Percentiles rank a stretch among this genome's conserved stretches.
Conservation (phyloP, 2,888 invertebrate species). For the Acanthoscelides obtectus region DNA sequence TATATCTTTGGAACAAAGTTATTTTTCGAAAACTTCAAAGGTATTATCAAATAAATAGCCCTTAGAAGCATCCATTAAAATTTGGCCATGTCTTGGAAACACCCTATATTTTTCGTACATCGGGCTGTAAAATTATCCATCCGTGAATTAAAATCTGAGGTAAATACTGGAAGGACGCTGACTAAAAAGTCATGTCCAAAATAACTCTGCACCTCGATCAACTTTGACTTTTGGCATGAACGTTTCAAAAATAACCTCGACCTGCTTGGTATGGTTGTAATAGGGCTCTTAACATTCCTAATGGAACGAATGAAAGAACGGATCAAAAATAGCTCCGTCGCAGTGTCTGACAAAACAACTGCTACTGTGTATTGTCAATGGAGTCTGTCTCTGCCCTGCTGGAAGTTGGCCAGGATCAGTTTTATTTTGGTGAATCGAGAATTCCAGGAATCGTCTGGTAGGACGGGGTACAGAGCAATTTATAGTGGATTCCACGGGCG, state of each 20-base stretch:
- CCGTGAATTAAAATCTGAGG: background rate
- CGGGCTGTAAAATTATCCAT: too few species aligned
- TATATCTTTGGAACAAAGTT: too few species aligned
- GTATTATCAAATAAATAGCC: too few species aligned
- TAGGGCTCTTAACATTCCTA: background rate
- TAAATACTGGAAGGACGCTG: too few species aligned
- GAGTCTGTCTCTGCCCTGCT: slow-evolving; percentile 9
- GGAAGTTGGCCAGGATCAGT: slow-evolving; percentile 14
- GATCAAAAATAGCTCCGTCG: background rate
- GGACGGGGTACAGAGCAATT: background rate
- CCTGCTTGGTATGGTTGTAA: background rate
- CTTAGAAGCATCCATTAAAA: too few species aligned
- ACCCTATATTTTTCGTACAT: too few species aligned
- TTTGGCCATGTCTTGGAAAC: too few species aligned
- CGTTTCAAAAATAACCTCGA: background rate
- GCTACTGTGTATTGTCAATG: slow-evolving; percentile 11
- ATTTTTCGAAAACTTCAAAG: too few species aligned
- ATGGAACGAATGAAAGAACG: background rate
- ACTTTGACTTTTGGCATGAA: background rate
- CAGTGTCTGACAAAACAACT: background rate
- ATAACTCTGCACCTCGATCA: background rate
- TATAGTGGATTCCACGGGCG: background rate
- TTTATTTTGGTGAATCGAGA: slow-evolving; percentile 15
- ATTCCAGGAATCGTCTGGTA: slow-evolving; percentile 12
- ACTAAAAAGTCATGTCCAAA: background rate